Evolutionary conservation across 2,888 invertebrate genomes (phyloP), one percentile per base, ranked within the genome.

Genomic region (Chloroclystis v-ata): DNA sequence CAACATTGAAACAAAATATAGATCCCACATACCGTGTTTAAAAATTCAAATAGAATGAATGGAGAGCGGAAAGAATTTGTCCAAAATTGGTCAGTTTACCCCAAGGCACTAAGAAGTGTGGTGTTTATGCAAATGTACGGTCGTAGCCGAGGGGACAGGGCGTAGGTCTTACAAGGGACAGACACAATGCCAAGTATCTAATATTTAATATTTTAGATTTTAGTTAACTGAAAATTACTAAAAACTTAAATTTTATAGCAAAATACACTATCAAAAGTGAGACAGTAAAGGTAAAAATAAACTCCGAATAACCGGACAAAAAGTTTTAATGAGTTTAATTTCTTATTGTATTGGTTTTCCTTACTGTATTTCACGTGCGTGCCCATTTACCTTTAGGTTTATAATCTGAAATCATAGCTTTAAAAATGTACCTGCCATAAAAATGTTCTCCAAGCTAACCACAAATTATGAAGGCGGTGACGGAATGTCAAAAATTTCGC

Each of bases 401-500:
- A 2, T 5, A 20, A 20, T 20, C 20, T 20, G 20, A 20, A 20
- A 20, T 20, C 20, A 20, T 20, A 20, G 20, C 20, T 20, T 4
- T 20, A 20, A 20, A 20, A 20, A 9, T 32, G 1, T 32, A 14
- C 32, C 14, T 9, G 20, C 5, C 20, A 4, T 20, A 5, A n/a
- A 20, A 20, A 20, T 20, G 20, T 20, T 20, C 20, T 82, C 69
- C 78, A 63, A 71, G 11, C 72, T 69, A 7, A 45, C 35, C 35
- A 7, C 32, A 49, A 38, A 59, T 50, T 62, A 53, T 16, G 65
- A 74, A 72, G 82, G 82, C 78, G 80, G 75, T 75, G 78, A 77
- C 76, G 82, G 82, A 79, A 85, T 84, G 82, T 82, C 82, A 83
- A 83, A 83, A 81, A 82, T 78, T 78, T 73, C 60, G 69, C 72